Conservation (phyloP, 1,140 invertebrate species). For the Sipha flava region DNA sequence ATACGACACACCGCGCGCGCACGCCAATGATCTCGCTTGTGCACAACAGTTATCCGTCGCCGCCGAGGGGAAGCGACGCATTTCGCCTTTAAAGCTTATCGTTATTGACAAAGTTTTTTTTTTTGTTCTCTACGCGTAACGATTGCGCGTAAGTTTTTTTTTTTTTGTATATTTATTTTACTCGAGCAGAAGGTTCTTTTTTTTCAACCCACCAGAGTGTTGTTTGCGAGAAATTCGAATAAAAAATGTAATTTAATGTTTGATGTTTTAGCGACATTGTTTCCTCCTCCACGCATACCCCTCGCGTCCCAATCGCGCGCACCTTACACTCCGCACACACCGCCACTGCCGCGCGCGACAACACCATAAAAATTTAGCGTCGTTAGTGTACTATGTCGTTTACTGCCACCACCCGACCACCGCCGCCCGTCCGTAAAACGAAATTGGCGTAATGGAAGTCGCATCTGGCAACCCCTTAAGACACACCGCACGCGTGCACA, state of each 20-base stretch:
- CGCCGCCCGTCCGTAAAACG: not conserved
- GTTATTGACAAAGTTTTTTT: constrained; percentile 32
- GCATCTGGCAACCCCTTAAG: constrained; percentile 32
- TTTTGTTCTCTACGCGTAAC: not conserved
- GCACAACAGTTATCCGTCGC: not conserved
- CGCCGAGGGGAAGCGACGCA: not conserved
- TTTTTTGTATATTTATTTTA: not conserved
- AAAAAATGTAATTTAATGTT: constrained; percentile 33
- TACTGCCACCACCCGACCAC: not conserved
- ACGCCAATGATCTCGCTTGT: not conserved
- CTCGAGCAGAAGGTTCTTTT: not conserved
- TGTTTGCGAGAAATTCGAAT: constrained; percentile 26
- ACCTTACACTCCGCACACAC: not conserved
- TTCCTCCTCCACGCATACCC: not conserved
- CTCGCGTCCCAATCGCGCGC: not conserved
- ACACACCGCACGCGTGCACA: not conserved
- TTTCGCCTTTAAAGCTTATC: constrained; percentile 7
- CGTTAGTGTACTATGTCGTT: constrained; percentile 28
- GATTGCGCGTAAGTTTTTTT: not conserved
- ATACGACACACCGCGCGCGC: not conserved
- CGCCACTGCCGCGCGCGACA: not conserved
- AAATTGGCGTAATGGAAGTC: constrained; percentile 33
- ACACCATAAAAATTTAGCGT: constrained; percentile 29
- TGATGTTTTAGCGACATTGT: constrained; percentile 30
- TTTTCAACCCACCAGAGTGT: constrained; percentile 22